A percentile compares a stretch with the other conserved stretches of the same genome.
Conservation (phyloP, 2,888 invertebrate genomes). For the Lasioglossum calceatum region DNA sequence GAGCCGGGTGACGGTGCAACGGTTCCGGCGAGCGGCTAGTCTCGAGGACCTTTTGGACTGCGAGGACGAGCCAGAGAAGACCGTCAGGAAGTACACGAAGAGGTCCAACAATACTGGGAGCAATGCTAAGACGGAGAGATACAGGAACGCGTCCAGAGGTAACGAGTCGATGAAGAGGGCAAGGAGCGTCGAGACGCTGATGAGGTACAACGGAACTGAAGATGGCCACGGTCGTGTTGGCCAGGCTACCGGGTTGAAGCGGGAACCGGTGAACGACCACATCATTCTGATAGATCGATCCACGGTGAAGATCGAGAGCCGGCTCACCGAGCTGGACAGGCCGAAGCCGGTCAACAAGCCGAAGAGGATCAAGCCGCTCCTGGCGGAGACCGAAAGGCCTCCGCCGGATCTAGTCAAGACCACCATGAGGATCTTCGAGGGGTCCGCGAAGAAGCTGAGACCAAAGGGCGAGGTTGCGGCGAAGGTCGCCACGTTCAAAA, state of each 20-base stretch:
- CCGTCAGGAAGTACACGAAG: conserved; percentile 75
- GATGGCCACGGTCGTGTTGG: conserved; percentile 42
- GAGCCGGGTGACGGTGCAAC: conserved; percentile 88
- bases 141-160: conserved; percentile 86
- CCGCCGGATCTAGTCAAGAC: conserved; percentile 96
- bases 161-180: conserved; percentile 92
- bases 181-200: conserved; percentile 93
- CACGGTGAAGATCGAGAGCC: conserved; percentile 80
- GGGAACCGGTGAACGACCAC: conserved; percentile 85
- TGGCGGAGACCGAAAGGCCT: conserved; percentile 92
- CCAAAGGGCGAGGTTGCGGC: conserved; percentile 87
- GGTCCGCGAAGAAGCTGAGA: conserved; percentile 83
- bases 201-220: conserved; percentile 86
- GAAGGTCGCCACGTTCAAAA: conserved; percentile 88
- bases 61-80: conserved; percentile 81
- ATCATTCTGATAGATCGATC: conserved; percentile 84
- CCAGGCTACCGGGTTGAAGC: conserved; percentile 64
- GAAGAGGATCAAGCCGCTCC: conserved; percentile 87
- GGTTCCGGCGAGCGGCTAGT: conserved; percentile 92
- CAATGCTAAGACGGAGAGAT: conserved; percentile 83
- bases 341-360: conserved; percentile 85
- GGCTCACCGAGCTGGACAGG: conserved; percentile 82
- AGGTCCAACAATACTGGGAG: conserved; percentile 55
- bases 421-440: conserved; percentile 93
- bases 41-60: conserved; percentile 94